Evolutionary conservation across 2,888 invertebrate species (phyloP).

Genomic region (Stegana nigrithorax): DNA sequence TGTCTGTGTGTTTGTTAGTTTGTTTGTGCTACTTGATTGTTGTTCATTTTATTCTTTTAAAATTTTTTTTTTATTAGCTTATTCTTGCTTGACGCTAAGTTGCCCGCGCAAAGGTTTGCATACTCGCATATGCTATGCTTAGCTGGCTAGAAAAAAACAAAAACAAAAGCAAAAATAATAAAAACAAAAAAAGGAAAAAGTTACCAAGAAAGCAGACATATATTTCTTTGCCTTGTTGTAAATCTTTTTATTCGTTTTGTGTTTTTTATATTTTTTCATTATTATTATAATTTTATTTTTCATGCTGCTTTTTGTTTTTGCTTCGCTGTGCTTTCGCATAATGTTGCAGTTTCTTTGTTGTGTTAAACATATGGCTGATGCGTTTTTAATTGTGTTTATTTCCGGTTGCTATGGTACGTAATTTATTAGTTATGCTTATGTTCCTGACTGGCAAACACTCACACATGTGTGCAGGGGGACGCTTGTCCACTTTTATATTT

Average conservation of each 20-base stretch:
- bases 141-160: too few species aligned
- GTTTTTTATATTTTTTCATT: not conserved
- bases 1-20: conserved; percentile 24
- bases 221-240: too few species aligned
- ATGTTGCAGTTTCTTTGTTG: conserved; percentile 1
- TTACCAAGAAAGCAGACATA: too few species aligned
- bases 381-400: conserved; percentile 62
- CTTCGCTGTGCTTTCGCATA: not conserved
- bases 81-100: not conserved
- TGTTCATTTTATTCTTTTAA: not conserved
- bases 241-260: too few species aligned
- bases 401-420: conserved; percentile 55
- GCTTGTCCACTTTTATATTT: too few species aligned
- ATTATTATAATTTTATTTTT: not conserved
- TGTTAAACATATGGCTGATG: conserved; percentile 47
- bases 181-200: too few species aligned
- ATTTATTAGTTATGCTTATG: conserved; percentile 46
- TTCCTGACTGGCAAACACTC: too few species aligned
- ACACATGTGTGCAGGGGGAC: too few species aligned
- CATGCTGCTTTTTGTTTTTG: not conserved
- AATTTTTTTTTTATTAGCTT: not conserved
- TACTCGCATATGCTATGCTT: too few species aligned
- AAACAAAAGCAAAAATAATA: too few species aligned
- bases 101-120: too few species aligned
- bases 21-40: not conserved